Base-by-base conservation (phyloP, 2,888 invertebrate genomes). In the Parthenolecanium corni region DNA sequence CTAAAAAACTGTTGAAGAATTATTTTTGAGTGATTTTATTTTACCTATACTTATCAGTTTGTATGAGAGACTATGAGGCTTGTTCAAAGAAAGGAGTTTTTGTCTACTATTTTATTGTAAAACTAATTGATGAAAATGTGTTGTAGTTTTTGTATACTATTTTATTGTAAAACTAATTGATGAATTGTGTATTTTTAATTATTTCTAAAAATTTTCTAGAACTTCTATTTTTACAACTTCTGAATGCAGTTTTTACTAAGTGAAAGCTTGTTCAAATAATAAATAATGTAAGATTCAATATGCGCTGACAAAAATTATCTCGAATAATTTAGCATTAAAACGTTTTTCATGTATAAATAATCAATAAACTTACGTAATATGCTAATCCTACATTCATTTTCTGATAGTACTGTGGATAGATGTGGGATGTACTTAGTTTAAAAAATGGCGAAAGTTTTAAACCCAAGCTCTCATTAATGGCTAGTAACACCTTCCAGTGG, bases 371-470 rank as follows among this genome's bases (percentile, higher is more conserved):
- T 44, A 65, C 38, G 51, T 64, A 54, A n/a, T 53, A 38, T 54
- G 64, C 64, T n/a, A 62, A 42, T 4, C 62, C 46, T 12, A 65
- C 65, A 6, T 46, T 52, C 53, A 65, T 61, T 44, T 65, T 65
- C 23, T 65, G 65, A 53, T 56, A 64, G 20, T 42, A 38, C 14
- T 64, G 62, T 14, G 65, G 64, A 21, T 24, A 40, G 11, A 65
- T 42, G 42, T 64, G 64, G 5, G 47, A 4, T 20, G 21, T 18
- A 16, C 52, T 56, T 16, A 65, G 18, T 24, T 65, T 53, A 52
- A 49, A 61, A 24, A 51, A 24, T 18, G 20, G n/a, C 16, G 40
- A 42, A 2, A 25, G 23, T n/a, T 20, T n/a, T 14, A 12, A 12
- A 3, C 12, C 5, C 20, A 38, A n/a, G 21, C n/a, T 21, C 6